Conservation (phyloP, 1,140 invertebrate species). For the Aphaenogaster ashmeadi region DNA sequence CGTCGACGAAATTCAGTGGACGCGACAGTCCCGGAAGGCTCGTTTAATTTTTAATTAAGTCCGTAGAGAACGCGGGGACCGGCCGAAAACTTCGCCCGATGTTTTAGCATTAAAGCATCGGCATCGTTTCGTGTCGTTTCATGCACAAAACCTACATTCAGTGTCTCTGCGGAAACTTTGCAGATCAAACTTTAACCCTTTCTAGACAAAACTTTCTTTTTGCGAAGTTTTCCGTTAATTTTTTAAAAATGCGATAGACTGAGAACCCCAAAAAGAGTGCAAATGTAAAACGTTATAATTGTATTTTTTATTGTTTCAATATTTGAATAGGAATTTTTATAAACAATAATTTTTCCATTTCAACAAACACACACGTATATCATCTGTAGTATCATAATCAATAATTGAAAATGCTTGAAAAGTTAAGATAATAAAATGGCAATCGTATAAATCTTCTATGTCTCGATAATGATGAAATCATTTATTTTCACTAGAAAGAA, state of each 20-base stretch:
- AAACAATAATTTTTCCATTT: neutral
- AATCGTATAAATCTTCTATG: neutral
- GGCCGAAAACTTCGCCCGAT: conserved; percentile 59
- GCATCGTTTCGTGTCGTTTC: conserved; percentile 55
- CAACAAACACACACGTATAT: neutral
- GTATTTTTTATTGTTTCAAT: neutral
- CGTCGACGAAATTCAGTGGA: conserved; percentile 70
- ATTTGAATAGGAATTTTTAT: neutral
- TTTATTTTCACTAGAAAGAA: neutral
- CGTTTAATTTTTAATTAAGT: conserved; percentile 78
- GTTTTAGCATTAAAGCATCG: conserved; percentile 61
- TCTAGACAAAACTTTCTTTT: neutral
- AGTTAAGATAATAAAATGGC: neutral
- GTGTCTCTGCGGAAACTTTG: conserved; percentile 26
- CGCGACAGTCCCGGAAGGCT: conserved; percentile 68
- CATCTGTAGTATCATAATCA: neutral
- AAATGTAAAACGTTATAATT: neutral
- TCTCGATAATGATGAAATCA: neutral
- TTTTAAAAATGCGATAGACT: neutral
- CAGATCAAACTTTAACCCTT: conserved; percentile 26
- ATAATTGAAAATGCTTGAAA: neutral
- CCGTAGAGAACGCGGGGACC: conserved; percentile 42
- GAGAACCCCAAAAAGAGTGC: neutral
- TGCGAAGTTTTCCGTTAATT: neutral
- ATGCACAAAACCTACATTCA: conserved; percentile 40